Evolutionary conservation across 2,797 vertebrate genomes (phyloP).

Genomic region (Pempheris klunzingeri): DNA sequence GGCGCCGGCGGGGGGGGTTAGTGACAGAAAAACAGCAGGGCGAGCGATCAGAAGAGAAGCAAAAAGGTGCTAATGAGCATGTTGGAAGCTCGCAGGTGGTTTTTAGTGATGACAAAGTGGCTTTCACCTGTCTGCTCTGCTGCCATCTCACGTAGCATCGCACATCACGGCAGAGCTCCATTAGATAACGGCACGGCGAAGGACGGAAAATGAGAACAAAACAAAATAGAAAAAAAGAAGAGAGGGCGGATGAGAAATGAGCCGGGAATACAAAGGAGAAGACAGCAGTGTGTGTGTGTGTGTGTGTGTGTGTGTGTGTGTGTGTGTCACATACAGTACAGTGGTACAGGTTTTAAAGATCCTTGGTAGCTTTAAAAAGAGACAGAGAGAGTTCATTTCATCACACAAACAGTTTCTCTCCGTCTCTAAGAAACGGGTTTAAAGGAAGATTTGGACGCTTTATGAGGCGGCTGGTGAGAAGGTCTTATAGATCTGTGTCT

Average conservation of each 20-base stretch:
- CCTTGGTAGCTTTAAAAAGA: background rate
- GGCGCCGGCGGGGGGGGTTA: background rate
- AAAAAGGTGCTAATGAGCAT: constrained; percentile 74
- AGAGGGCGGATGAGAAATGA: constrained; percentile 36
- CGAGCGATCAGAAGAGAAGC: constrained; percentile 57
- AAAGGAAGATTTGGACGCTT: background rate
- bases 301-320: constrained; percentile 18
- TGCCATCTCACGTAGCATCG: constrained; percentile 72
- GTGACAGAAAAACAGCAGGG: constrained; percentile 45
- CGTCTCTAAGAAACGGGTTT: background rate
- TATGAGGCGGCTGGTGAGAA: too few relatives aligned
- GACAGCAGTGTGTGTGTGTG: background rate
- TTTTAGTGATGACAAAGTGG: constrained; percentile 74
- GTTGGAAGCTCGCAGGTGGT: constrained; percentile 71
- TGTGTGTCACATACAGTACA: background rate
- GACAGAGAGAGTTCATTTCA: constrained; percentile 7
- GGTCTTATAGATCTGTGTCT: too few relatives aligned
- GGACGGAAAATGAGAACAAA: constrained; percentile 46
- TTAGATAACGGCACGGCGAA: constrained; percentile 63
- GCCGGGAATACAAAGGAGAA: constrained; percentile 59
- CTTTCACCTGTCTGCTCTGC: constrained; percentile 75
- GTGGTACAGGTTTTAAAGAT: background rate
- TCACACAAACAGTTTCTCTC: background rate
- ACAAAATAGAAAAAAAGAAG: constrained; percentile 45
- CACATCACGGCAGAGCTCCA: constrained; percentile 59